Evolutionary conservation across 1,140 invertebrate species (phyloP).

Genomic region (Phenacoccus solenopsis): DNA sequence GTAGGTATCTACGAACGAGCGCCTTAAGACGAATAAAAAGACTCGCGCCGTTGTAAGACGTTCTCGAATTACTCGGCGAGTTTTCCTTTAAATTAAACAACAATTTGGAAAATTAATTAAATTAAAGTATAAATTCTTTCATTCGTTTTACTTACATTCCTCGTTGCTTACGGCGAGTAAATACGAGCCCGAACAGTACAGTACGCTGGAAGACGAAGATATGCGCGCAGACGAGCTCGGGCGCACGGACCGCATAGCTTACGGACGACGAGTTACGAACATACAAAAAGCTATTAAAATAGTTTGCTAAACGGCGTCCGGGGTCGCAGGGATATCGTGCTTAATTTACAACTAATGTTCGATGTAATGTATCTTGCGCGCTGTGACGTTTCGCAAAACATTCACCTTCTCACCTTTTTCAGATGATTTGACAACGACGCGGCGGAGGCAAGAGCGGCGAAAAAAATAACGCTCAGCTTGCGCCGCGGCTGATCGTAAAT

Average conservation of each 20-base stretch:
- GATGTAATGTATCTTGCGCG: neutral
- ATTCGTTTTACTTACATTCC: neutral
- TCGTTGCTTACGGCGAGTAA: no score
- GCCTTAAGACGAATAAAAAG: no score
- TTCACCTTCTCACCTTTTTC: neutral
- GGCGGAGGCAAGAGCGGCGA: neutral
- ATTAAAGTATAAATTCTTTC: neutral
- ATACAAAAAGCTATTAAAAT: neutral
- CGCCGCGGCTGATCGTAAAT: neutral
- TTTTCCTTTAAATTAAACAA: conserved; percentile 3
- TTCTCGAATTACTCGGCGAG: neutral
- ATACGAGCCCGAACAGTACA: no score
- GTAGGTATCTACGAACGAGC: no score
- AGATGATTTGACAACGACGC: neutral
- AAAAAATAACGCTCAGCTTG: neutral
- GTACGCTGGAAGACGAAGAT: no score
- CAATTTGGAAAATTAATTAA: neutral
- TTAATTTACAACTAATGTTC: conserved; percentile 3
- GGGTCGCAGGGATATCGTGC: neutral
- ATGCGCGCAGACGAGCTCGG: neutral
- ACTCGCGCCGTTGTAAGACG: no score
- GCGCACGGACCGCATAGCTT: neutral
- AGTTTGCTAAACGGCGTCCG: neutral
- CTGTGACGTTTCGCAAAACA: neutral
- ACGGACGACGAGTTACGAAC: neutral